Evolutionary conservation across 2,113 vertebrate species (phyloP), one percentile per base, ranked within the genome.

Genomic region (Atlantisia rogersi): DNA sequence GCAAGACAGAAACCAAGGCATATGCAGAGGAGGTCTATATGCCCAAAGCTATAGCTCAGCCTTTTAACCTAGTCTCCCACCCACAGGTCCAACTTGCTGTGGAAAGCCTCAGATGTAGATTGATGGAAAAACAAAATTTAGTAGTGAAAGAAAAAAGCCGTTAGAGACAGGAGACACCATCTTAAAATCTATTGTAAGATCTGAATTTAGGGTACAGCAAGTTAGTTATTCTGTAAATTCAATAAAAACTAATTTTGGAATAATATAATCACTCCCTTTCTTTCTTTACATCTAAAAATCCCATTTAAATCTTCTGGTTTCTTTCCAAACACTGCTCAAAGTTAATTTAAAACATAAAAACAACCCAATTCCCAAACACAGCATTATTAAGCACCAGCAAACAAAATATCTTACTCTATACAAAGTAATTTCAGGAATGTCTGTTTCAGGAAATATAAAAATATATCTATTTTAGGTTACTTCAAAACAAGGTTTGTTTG

Each of bases 21-120:
- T 7, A 4, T 2, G 1, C 40, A 11, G 10, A 21, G 16, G 44
- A 60, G 25, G 31, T 42, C 25, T 28, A 3, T 2, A 2, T 0
- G 0, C 31, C 60, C 83, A 17, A 5, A 75, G 18, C 7, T 20
- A 10, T 0, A 59, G 59, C 25, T 10, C 40, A 35, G 69, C 29
- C 26, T 84, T 77, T 70, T 18, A 40, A 32, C 37, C 37, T 16
- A 40, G 19, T 26, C 48, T 67, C 52, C n/a, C 35, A 53, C 6
- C 32, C 39, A 13, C 39, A n/a, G 20, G 12, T 20, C 18, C n/a
- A 50, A 2, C 22, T 15, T 2, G 0, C 6, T 29, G 56, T 15
- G 79, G 68, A 25, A 48, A 69, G 52, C 10, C 48, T 32, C 77
- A 84, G 59, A 15, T 42, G 18, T 0, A 42, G 37, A 13, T 26